A percentile compares a stretch with the other conserved stretches of the same genome.
Conservation (phyloP, 2,888 invertebrate species). For the Cryptophagus acutangulus region DNA sequence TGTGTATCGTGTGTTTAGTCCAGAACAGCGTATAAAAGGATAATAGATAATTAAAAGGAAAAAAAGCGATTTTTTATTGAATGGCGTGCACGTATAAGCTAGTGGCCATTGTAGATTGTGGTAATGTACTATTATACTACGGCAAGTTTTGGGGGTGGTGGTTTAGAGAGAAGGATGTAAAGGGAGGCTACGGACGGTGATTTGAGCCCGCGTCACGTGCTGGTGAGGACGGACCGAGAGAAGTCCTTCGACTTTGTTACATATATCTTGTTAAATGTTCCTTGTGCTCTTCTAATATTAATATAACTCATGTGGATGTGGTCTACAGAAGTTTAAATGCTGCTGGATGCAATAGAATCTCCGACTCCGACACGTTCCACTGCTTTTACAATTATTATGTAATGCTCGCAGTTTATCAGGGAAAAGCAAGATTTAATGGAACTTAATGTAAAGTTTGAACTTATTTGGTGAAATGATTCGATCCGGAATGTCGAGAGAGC, state of each 20-base stretch:
- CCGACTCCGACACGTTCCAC: not conserved
- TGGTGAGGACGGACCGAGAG: slow-evolving; percentile 14
- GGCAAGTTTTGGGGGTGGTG: slow-evolving; percentile 30
- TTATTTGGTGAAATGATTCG: too few relatives aligned
- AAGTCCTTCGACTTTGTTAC: slow-evolving; percentile 27
- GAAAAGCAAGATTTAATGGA: too few relatives aligned
- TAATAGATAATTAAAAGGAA: too few relatives aligned
- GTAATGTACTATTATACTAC: slow-evolving; percentile 37
- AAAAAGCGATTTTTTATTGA: too few relatives aligned
- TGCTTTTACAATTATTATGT: slow-evolving; percentile 1
- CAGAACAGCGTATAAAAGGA: too few relatives aligned
- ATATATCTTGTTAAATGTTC: slow-evolving; percentile 36
- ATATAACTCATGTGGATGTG: slow-evolving; percentile 2
- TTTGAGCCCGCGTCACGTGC: slow-evolving; percentile 36
- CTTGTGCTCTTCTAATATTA: slow-evolving; percentile 5
- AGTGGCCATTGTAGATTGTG: slow-evolving; percentile 38
- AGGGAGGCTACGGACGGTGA: slow-evolving; percentile 22
- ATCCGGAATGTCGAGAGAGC: too few relatives aligned
- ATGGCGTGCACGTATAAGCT: too few relatives aligned
- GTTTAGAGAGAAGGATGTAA: slow-evolving; percentile 21
- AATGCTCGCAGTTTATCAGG: too few relatives aligned
- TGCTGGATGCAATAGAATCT: slow-evolving; percentile 2
- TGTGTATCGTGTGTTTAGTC: too few relatives aligned
- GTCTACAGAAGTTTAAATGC: slow-evolving; percentile 2
- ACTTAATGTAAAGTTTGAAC: too few relatives aligned